Evolutionary conservation across 2,113 vertebrate species (phyloP), one percentile per base, ranked within the genome.

Genomic region (Daboia siamensis): DNA sequence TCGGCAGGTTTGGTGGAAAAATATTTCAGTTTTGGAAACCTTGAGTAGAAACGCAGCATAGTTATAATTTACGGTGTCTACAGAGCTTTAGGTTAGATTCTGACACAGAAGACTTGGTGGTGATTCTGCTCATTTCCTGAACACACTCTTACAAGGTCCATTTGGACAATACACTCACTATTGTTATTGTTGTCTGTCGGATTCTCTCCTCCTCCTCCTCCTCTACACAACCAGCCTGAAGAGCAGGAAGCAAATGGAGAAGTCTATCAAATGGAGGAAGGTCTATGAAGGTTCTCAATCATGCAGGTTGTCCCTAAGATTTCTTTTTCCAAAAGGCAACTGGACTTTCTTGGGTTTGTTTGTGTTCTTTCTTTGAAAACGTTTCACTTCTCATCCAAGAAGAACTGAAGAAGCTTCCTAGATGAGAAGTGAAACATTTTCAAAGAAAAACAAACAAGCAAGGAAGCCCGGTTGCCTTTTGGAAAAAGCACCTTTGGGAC

Each of bases 1-100:
- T 7, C 86, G 80, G 89, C 61, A 86, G 23, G 89, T 93, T 80
- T 93, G 59, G 90, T 24, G 90, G 91, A 55, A 89, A 90, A 90
- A 91, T 94, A 95, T 92, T 59, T 59, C n/a, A 0, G 26, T 85
- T 52, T 89, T 94, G 89, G 29, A 86, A 15, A 52, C 48, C 80
- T 91, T 55, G 26, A 48, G 24, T 5, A 44, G 39, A 56, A 86
- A 85, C 6, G 39, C 80, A 48, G 74, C 39, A 11, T 2, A 48
- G 46, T 21, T 48, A 20, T 86, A 86, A 59, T 91, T 91, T 59
- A 86, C 29, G 48, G 15, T 17, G 74, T 46, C 39, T 7, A 23
- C 8, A 26, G 85, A 10, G 17, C 26, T 5, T 20, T n/a, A 13
- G 7, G 33, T 26, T 51, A 56, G 55, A 24, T 48, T n/a, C 23